Evolutionary conservation across 2,113 vertebrate species (phyloP).

Genomic region (Callorhinus ursinus): DNA sequence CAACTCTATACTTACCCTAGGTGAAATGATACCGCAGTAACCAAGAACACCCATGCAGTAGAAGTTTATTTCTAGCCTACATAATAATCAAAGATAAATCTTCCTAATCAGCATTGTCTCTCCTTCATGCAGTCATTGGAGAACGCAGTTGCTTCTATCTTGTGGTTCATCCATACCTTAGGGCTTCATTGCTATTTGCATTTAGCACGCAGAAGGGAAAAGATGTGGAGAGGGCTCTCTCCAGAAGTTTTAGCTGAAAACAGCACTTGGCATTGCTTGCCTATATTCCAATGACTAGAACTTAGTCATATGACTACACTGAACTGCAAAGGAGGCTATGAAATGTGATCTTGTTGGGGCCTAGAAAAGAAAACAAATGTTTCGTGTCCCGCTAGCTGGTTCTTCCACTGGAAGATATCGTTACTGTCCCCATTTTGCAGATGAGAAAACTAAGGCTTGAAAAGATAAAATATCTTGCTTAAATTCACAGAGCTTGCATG

Average conservation of each 20-base stretch:
- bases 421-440: neutral
- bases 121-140: neutral
- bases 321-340: neutral
- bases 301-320: neutral
- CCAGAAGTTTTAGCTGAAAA: neutral
- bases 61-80: neutral
- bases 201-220: neutral
- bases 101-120: neutral
- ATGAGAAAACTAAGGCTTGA: conserved; percentile 6
- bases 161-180: neutral
- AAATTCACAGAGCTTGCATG: neutral
- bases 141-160: neutral
- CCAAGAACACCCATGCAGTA: neutral
- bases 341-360: neutral
- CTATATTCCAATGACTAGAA: neutral
- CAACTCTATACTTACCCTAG: neutral
- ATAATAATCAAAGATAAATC: neutral
- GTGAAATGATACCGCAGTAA: neutral
- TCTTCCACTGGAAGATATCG: neutral
- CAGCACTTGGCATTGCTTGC: neutral
- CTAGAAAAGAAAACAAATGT: neutral
- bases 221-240: neutral
- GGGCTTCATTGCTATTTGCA: neutral
- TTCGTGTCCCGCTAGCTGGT: neutral
- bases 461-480: neutral